phyloP scores from a whole-genome alignment of 1,140 invertebrate genomes.

The Caenorhabditis briggsae region DNA sequence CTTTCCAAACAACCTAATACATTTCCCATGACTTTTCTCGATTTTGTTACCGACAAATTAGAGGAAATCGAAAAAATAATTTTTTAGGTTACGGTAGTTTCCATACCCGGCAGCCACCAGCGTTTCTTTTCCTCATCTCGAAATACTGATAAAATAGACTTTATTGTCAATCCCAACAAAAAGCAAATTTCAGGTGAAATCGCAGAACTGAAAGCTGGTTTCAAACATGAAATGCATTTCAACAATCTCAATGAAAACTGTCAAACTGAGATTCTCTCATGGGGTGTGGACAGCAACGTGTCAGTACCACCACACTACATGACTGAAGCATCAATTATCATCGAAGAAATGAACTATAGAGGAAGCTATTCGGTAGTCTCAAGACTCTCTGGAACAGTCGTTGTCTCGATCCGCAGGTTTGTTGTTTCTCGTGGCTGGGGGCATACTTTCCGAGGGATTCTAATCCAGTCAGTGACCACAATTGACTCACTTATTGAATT shows the following conservation, averaged over 20 bases:
- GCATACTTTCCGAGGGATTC: not conserved
- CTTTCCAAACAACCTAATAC: no score
- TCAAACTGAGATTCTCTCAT: slow-evolving; percentile 79
- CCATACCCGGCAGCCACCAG: no score
- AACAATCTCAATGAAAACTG: slow-evolving; percentile 79
- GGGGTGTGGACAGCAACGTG: slow-evolving; percentile 79
- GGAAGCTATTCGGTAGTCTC: slow-evolving; percentile 79
- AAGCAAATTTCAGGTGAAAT: slow-evolving; percentile 76
- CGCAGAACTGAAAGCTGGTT: slow-evolving; percentile 79
- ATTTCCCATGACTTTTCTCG: no score
- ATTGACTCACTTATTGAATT: slow-evolving; percentile 30
- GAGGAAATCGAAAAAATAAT: not conserved
- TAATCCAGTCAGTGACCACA: not conserved
- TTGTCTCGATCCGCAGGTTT: slow-evolving; percentile 77
- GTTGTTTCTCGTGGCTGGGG: not conserved
- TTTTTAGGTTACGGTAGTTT: not conserved
- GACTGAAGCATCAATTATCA: slow-evolving; percentile 79
- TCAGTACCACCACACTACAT: slow-evolving; percentile 78
- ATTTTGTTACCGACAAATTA: no score
- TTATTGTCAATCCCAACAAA: no score
- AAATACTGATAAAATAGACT: no score
- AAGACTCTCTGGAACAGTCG: slow-evolving; percentile 78
- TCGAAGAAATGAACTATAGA: slow-evolving; percentile 79
- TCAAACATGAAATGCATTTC: slow-evolving; percentile 80
- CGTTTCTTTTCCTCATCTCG: no score